Base-by-base conservation (phyloP, 2,113 vertebrate species). In the Sinocyclocheilus maitianheensis region DNA sequence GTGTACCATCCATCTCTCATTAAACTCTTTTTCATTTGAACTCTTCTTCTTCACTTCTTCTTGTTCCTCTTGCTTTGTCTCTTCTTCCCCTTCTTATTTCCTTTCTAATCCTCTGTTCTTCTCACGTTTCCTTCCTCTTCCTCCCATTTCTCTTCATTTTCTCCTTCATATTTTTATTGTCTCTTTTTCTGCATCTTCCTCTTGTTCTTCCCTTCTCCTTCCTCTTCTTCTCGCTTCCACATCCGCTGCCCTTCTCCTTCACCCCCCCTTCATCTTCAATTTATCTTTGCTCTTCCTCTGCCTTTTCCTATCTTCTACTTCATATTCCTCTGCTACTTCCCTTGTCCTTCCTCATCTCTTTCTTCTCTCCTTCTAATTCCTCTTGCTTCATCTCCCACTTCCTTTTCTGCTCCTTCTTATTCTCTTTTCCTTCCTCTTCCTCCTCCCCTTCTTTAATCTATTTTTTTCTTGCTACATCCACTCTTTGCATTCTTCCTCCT, bases 1-100 rank as follows among this genome's bases (percentile, higher is more conserved):
- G 87, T 88, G 85, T 87, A 83, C 77, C 88, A 90, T 88, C 67
- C 34, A 58, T 87, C 89, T 85, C 51, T 87, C 89, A 90, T 88
- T 82, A 78, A 60, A 79, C 69, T 80, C 84, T 81, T 76, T 76
- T 88, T 63, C 7, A 72, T 40, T 22, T 83, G 62, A 65, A 65
- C n/a, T 58, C 62, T 82, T 89, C 89, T 7, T 62, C 58, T 20
- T 20, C 55, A 12, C 46, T 48, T 48, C 46, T 91, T 86, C 86
- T 89, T 58, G 63, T 51, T 85, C 18, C 63, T 53, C 81, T 93
- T 77, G 86, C 69, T 4, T 74, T 90, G 81, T 91, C 55, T 46
- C 83, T 16, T n/a, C 51, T 37, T 53, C 37, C 87, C 87, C 81
- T 7, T 91, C 51, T 48, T 20, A 43, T 46, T 84, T 65, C 69